Conservation (phyloP, 1,140 invertebrate genomes). For the Aphelenchoides fujianensis region DNA sequence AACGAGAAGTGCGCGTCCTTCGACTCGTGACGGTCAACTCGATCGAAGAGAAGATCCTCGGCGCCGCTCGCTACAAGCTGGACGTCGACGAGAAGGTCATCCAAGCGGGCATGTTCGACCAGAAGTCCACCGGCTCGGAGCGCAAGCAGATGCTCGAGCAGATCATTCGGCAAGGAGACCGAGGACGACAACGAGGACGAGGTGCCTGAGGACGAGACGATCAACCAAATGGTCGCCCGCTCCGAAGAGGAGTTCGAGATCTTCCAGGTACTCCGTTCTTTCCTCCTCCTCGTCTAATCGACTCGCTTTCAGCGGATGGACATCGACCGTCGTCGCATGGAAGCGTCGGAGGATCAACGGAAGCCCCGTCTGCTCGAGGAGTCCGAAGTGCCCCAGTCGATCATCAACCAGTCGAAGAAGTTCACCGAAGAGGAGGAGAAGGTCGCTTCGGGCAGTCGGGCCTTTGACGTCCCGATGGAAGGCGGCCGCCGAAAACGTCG, state of each 20-base stretch:
- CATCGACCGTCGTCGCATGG: constrained; percentile 79
- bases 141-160: constrained; percentile 88
- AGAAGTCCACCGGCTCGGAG: constrained; percentile 92
- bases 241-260: constrained; percentile 88
- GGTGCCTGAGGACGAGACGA: constrained; percentile 95
- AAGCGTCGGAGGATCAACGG: constrained; percentile 71
- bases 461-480: constrained; percentile 74
- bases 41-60: constrained; percentile 93
- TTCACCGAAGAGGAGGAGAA: constrained; percentile 67
- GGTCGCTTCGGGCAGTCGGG: constrained; percentile 30
- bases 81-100: constrained; percentile 99
- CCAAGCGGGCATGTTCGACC: constrained; percentile 95
- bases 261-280: constrained; percentile 70
- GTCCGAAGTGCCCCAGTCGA: constrained; percentile 86
- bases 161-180: constrained; percentile 69
- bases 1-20: constrained; percentile 80
- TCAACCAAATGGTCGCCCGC: constrained; percentile 97
- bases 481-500: constrained; percentile 88
- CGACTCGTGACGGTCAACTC: constrained; percentile 96
- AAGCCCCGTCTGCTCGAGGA: constrained; percentile 87
- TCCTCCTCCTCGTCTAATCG: constrained; percentile 1
- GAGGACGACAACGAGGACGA: constrained; percentile 75
- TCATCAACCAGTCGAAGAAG: constrained; percentile 88
- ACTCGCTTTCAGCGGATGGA: constrained; percentile 74
- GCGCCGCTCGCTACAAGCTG: constrained; percentile 79